phyloP scores from a whole-genome alignment of 2,888 invertebrate species.

The Cryptocheilus praepositus region DNA sequence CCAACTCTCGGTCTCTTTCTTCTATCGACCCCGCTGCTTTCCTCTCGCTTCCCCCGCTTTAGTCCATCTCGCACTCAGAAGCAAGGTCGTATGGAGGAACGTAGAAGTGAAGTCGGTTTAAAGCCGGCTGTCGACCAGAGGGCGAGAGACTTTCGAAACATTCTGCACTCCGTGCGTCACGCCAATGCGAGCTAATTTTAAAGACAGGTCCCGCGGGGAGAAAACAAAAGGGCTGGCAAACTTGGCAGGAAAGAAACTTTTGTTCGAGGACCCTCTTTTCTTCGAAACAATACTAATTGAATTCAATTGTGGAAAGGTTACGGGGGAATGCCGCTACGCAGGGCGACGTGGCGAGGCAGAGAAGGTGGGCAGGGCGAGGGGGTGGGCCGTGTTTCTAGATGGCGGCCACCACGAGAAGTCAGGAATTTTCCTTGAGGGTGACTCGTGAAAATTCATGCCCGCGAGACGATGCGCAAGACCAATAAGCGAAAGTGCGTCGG shows the following conservation, averaged over 20 bases:
- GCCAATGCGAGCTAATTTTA: conserved; percentile 59
- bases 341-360: conserved; percentile 18
- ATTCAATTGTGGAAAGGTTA: conserved; percentile 49
- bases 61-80: conserved; percentile 11
- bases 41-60: conserved; percentile 18
- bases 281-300: conserved; percentile 56
- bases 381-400: conserved; percentile 40
- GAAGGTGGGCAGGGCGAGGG: conserved; percentile 7
- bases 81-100: conserved; percentile 46
- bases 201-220: conserved; percentile 39
- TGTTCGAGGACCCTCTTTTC: conserved; percentile 30
- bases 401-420: conserved; percentile 19
- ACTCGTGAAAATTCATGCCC: conserved; percentile 24
- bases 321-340: neutral
- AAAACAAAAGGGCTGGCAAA: conserved; percentile 22
- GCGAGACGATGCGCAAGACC: conserved; percentile 13
- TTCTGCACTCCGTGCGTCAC: conserved; percentile 41
- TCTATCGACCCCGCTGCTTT: neutral
- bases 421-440: conserved; percentile 19
- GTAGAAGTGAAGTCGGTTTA: conserved; percentile 53
- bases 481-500: conserved; percentile 25
- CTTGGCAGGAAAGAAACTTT: conserved; percentile 44
- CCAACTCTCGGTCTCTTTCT: neutral
- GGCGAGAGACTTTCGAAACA: conserved; percentile 31
- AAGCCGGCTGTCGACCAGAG: conserved; percentile 48